phyloP scores from a whole-genome alignment of 2,888 invertebrate genomes.

The Cenopis cana region DNA sequence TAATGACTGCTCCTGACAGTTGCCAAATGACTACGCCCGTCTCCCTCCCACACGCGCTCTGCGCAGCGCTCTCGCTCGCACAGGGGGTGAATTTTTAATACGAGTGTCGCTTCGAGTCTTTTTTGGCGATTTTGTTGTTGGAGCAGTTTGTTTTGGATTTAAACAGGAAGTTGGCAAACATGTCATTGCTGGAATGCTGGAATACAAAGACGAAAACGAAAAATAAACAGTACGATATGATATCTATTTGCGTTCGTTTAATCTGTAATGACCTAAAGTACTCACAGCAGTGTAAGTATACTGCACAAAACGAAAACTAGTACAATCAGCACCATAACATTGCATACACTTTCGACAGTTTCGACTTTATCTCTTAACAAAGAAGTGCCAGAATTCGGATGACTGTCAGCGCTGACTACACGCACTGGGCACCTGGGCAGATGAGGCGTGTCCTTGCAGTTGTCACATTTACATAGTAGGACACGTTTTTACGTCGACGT shows the following conservation, averaged over 20 bases:
- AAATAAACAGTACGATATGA: not conserved
- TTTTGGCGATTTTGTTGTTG: slow-evolving; percentile 40
- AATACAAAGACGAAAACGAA: too few species aligned
- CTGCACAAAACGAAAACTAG: too few species aligned
- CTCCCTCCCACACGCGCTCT: slow-evolving; percentile 51
- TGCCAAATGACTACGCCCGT: slow-evolving; percentile 69
- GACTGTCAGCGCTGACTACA: too few species aligned
- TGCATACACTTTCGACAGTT: too few species aligned
- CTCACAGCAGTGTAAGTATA: too few species aligned
- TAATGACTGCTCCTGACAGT: slow-evolving; percentile 76
- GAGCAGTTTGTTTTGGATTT: slow-evolving; percentile 46
- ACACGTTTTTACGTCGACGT: not conserved
- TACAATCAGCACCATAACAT: too few species aligned
- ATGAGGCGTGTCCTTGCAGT: too few species aligned
- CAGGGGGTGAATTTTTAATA: slow-evolving; percentile 60
- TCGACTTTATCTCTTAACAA: too few species aligned
- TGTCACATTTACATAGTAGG: not conserved
- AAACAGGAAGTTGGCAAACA: slow-evolving; percentile 17
- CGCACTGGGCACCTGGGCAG: too few species aligned
- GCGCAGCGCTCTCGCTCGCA: slow-evolving; percentile 52
- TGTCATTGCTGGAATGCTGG: not conserved
- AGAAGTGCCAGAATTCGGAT: too few species aligned
- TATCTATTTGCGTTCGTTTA: too few species aligned
- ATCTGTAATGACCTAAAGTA: too few species aligned
- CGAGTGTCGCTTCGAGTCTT: slow-evolving; percentile 50